Evolutionary conservation across 2,888 invertebrate genomes (phyloP), one percentile per base, ranked within the genome.

Genomic region (Epirrhoe alternata): DNA sequence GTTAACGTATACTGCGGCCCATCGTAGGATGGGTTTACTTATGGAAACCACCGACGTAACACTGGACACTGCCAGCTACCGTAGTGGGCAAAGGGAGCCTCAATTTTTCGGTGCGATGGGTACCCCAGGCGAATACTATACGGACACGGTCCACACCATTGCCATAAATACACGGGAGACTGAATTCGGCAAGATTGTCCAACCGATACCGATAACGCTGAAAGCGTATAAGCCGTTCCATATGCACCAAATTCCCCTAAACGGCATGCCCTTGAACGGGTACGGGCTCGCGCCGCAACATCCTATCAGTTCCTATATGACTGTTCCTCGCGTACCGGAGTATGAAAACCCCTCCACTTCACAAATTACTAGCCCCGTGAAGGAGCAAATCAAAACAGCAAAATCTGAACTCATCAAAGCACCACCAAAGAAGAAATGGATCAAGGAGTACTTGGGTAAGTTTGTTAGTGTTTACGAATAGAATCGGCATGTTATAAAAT

Each of bases 361-460:
- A n/a, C 74, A 74, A 42, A 75, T 69, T 64, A 76, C 80, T 12
- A 85, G 77, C 66, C 83, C 83, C 5, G 75, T 77, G 38, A 88
- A 84, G 70, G 54, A 59, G 55, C 82, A 86, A 70, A 64, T 71
- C 16, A 86, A 82, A 75, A 84, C 86, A 51, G 73, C 77, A 72
- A 64, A 68, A 64, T 75, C 80, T 72, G 88, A 80, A 71, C 77
- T 87, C 57, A 82, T 83, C 30, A 80, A 84, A 66, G 94, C 95
- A 45, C 95, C 96, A 62, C 96, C 96, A 51, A 96, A 96, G 90
- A 96, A 96, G 92, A 96, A 96, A 85, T 96, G 96, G 96, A 95
- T 96, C 73, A 94, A 94, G 77, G 95, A 95, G 82, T 96, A 95
- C 84, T 87, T 95, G 77, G 94, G 94, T 91, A 87, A 95, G 95